Conservation (phyloP, 2,797 vertebrate genomes). For the Scomberomorus guttatus region DNA sequence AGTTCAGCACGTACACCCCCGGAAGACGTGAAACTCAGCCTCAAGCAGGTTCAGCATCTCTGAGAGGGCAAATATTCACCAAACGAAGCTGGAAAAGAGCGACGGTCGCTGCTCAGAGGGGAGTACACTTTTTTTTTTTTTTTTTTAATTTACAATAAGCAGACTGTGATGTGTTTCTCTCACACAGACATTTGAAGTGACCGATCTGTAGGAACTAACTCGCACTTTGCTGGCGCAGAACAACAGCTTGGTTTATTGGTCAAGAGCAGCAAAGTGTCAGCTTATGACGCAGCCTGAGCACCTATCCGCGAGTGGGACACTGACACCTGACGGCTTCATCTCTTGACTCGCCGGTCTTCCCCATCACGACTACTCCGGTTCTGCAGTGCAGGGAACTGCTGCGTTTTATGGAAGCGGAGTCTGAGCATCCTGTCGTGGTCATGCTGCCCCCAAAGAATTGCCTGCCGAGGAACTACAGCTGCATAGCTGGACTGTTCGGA, state of each 20-base stretch:
- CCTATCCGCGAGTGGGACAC: slow-evolving; percentile 67
- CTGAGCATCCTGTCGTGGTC: slow-evolving; percentile 73
- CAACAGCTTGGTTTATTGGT: slow-evolving; percentile 69
- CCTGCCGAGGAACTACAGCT: slow-evolving; percentile 95
- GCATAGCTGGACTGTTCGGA: slow-evolving; percentile 92
- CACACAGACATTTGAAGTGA: neutral
- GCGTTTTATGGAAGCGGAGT: slow-evolving; percentile 84
- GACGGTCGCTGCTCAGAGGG: neutral
- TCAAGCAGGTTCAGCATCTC: neutral
- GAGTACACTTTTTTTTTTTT: accelerated
- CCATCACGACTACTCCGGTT: slow-evolving; percentile 59
- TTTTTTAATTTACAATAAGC: neutral
- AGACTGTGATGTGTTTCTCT: neutral
- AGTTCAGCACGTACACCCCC: slow-evolving; percentile 73
- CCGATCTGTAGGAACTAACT: neutral
- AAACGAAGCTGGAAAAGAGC: neutral
- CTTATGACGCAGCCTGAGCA: slow-evolving; percentile 69
- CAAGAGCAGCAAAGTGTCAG: slow-evolving; percentile 59
- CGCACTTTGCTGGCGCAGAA: slow-evolving; percentile 7
- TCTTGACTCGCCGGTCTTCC: slow-evolving; percentile 27
- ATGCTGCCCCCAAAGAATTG: slow-evolving; percentile 92
- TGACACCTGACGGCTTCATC: slow-evolving; percentile 72
- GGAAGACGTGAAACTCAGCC: slow-evolving; percentile 9
- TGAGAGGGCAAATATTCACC: neutral
- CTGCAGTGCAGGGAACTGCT: slow-evolving; percentile 68